phyloP scores from a whole-genome alignment of 2,888 invertebrate genomes.

The Epistrophe eligans region DNA sequence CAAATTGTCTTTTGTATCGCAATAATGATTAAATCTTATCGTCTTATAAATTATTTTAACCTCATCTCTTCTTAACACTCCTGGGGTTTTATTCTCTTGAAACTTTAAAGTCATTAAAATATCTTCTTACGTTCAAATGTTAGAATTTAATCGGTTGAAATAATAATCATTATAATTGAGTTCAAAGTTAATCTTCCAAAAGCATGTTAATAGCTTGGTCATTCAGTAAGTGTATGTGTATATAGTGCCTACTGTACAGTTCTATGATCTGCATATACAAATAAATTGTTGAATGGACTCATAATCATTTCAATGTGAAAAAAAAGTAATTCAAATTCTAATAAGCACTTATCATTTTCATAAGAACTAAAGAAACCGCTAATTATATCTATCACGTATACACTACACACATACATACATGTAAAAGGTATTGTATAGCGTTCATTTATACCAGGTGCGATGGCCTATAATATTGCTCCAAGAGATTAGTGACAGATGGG shows the following conservation, averaged over 20 bases:
- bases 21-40: constrained; percentile 44
- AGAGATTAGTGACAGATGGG: constrained; percentile 40
- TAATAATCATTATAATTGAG: background rate
- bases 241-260: no score
- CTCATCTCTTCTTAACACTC: background rate
- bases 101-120: background rate
- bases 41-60: background rate
- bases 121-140: background rate
- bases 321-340: constrained; percentile 20
- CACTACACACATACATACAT: no score
- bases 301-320: background rate
- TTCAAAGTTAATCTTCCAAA: background rate
- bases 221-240: background rate
- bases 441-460: no score
- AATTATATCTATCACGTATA: background rate
- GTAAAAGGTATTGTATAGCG: no score
- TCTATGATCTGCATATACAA: constrained; percentile 22
- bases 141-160: constrained; percentile 3
- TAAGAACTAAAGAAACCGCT: constrained; percentile 1
- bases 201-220: background rate
- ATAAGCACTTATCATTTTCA: constrained; percentile 24
- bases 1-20: constrained; percentile 64
- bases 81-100: background rate
- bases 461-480: background rate
- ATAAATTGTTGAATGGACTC: background rate